Base-by-base conservation (phyloP, 2,888 invertebrate species). In the Dynastes tityus region DNA sequence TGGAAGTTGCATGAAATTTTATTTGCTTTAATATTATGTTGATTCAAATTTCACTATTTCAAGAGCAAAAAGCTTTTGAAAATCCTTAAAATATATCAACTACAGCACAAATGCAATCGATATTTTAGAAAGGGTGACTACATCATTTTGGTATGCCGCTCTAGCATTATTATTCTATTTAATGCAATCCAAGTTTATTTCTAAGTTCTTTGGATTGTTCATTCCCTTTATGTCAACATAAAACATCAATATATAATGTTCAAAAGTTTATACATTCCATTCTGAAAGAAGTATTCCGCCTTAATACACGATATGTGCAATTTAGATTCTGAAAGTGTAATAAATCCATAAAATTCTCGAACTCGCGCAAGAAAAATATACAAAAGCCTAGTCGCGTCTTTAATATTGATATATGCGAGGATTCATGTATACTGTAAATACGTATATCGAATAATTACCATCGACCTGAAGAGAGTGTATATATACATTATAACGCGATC, bases 261-360 rank as follows among this genome's bases (percentile, higher is more conserved):
- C 22, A 65, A n/a, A 65, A 16, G 65, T 65, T 65, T 65, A 65
- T 40, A 8, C 65, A 65, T 65, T 65, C 65, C 65, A 65, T 65
- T 16, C 65, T 4, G 40, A 16, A 65, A 45, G 65, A n/a, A 65
- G 37, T 40, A 40, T 40, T 65, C 37, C 65, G 45, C 65, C n/a
- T 65, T 65, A 65, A 65, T 65, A 65, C 32, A 5, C 65, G 65
- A 68, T 68, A 27, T 49, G n/a, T 51, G 51, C 68, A 68, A 51
- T 68, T 68, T 29, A 51, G 51, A 68, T 68, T 53, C 29, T 49
- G 29, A 51, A 68, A 68, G 29, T 68, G 68, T 40, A 68, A 49
- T 51, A 68, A 68, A 68, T 51, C 29, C 68, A 51, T 68, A 53
- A 68, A 67, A 68, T 68, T 29, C 27, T 22, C 51, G 11, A 68